A percentile compares a stretch with the other conserved stretches of the same genome.
phyloP scores from a whole-genome alignment of 2,797 vertebrate species.

The Fringilla coelebs region DNA sequence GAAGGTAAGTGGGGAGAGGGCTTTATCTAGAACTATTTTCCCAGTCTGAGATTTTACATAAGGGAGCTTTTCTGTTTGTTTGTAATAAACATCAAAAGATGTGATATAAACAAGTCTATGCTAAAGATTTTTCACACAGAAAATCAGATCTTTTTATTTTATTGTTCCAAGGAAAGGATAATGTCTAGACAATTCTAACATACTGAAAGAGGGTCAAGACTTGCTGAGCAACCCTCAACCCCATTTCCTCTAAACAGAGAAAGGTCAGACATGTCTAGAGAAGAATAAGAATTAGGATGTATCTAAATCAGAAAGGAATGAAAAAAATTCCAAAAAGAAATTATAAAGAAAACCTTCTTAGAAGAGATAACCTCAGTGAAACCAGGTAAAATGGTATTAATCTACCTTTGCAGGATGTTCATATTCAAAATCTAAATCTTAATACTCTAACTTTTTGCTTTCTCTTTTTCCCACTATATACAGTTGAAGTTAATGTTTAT shows the following conservation, averaged over 20 bases:
- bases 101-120: not conserved
- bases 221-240: not conserved
- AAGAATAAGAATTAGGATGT: not conserved
- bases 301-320: not conserved
- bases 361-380: not conserved
- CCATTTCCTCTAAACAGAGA: not conserved
- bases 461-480: not conserved
- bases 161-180: not conserved
- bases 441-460: not conserved
- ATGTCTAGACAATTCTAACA: not conserved
- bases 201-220: not conserved
- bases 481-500: not conserved
- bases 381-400: not conserved
- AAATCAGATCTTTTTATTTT: not conserved
- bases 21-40: not conserved
- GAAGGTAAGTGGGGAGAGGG: not conserved
- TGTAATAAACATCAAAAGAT: not conserved
- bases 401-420: not conserved
- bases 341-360: not conserved
- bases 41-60: not conserved
- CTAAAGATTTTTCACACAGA: not conserved
- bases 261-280: not conserved
- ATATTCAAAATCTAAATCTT: not conserved
- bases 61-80: not conserved
- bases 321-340: not conserved